Conservation (phyloP, 53 echinoderm and acorn worm genomes). For the Antedon mediterranea region DNA sequence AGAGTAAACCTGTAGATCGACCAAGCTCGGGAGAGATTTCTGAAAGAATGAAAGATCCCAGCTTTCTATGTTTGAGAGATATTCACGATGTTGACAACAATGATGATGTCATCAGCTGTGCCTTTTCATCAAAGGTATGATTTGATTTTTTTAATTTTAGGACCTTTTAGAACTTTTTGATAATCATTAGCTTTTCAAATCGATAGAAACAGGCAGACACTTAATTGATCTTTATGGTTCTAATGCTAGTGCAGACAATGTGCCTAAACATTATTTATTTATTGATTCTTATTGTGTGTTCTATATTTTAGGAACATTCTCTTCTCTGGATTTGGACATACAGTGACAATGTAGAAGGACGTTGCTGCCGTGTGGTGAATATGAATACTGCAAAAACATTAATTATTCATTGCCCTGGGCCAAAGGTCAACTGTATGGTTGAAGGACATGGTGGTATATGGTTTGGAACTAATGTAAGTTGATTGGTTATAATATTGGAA, state of each 20-base stretch:
- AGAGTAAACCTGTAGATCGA: constrained; percentile 31
- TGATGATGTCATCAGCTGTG: not conserved
- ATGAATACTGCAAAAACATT: not conserved
- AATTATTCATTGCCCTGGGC: not conserved
- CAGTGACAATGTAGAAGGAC: not conserved
- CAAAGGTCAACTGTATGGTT: constrained; percentile 1
- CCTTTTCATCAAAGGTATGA: not conserved
- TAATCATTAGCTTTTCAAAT: too few relatives aligned
- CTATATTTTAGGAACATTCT: not conserved
- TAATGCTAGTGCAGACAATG: too few relatives aligned
- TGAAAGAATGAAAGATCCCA: constrained; percentile 15
- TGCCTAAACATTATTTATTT: too few relatives aligned
- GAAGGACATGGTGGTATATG: not conserved
- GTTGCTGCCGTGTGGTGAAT: not conserved
- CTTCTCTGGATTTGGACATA: not conserved
- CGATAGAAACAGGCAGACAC: too few relatives aligned
- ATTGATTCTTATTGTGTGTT: too few relatives aligned
- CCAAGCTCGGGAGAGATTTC: constrained; percentile 25
- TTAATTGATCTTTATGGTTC: too few relatives aligned
- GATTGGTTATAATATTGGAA: too few relatives aligned
- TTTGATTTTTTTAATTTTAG: too few relatives aligned
- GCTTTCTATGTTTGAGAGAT: constrained; percentile 29
- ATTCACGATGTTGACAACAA: constrained; percentile 20
- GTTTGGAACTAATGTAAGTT: constrained; percentile 3
- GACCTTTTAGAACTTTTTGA: too few relatives aligned